Evolutionary conservation across 2,797 vertebrate species (phyloP).

Genomic region (Sebastolobus altivelis): DNA sequence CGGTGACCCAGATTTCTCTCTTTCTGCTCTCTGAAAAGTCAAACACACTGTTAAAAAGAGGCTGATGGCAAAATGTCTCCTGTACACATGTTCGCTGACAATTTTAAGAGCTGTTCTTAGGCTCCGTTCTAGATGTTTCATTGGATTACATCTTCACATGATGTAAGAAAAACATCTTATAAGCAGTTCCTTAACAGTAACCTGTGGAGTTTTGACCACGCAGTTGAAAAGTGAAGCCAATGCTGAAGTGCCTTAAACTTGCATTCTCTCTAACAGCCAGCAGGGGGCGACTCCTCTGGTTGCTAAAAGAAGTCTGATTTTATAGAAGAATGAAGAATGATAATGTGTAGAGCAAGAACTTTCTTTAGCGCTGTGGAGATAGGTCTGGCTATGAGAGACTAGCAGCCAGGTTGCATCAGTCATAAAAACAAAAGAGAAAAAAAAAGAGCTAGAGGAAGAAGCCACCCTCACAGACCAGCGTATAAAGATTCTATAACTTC

Average conservation of each 20-base stretch:
- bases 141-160: neutral
- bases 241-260: too few species aligned
- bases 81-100: neutral
- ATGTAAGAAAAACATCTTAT: neutral
- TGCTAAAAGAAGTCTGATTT: too few species aligned
- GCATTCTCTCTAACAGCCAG: too few species aligned
- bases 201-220: neutral
- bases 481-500: neutral
- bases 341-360: too few species aligned
- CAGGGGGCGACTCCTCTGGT: too few species aligned
- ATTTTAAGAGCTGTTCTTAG: neutral
- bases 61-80: neutral
- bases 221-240: too few species aligned
- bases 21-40: slow-evolving; percentile 89
- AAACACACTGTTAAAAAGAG: slow-evolving; percentile 44
- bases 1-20: slow-evolving; percentile 91
- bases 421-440: neutral
- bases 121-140: neutral
- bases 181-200: neutral
- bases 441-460: neutral
- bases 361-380: too few species aligned
- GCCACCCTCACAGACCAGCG: neutral
- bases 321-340: too few species aligned
- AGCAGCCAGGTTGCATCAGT: neutral
- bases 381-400: too few species aligned